Evolutionary conservation across 2,113 vertebrate species (phyloP).

Genomic region (Aix galericulata): DNA sequence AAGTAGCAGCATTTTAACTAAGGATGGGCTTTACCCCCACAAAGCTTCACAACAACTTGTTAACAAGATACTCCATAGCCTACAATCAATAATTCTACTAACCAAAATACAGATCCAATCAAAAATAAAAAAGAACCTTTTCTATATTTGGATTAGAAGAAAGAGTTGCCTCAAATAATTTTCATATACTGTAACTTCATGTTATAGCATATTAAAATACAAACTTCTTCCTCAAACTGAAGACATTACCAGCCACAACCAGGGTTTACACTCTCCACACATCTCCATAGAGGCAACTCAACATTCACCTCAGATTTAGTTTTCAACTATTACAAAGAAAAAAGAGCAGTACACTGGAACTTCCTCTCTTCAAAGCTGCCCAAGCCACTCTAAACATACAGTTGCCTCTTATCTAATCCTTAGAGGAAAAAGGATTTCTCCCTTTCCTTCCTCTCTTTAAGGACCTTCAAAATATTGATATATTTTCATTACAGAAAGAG

Average conservation of each 20-base stretch:
- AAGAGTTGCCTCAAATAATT: background rate
- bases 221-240: background rate
- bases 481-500: background rate
- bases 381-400: background rate
- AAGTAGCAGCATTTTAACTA: background rate
- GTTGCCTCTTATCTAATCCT: background rate
- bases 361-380: background rate
- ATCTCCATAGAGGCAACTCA: background rate
- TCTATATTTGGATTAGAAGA: background rate
- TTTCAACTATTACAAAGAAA: background rate
- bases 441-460: background rate
- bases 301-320: background rate
- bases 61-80: background rate
- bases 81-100: background rate
- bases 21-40: background rate
- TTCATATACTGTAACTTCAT: too few relatives aligned
- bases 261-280: background rate
- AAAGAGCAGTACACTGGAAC: background rate
- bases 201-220: background rate
- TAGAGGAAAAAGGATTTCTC: background rate
- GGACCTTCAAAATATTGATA: background rate
- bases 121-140: background rate
- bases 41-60: background rate
- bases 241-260: background rate
- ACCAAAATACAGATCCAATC: background rate